Evolutionary conservation across 2,888 invertebrate species (phyloP).

Genomic region (Zeuzera pyrina): DNA sequence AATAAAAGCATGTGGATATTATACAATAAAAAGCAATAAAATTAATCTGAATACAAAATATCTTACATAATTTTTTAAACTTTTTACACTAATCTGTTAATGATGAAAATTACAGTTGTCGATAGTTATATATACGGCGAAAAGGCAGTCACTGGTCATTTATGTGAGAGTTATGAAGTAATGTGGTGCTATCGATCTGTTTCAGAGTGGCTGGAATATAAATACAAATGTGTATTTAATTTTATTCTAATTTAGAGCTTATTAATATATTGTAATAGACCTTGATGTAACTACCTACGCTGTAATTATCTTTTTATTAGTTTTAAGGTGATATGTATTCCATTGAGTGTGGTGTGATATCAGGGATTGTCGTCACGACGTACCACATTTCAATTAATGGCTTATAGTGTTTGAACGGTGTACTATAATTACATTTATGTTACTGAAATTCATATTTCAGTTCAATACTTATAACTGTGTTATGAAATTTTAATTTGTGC

Average conservation of each 20-base stretch:
- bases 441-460: conserved; percentile 52
- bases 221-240: conserved; percentile 58
- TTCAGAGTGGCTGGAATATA: conserved; percentile 51
- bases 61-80: too few relatives aligned
- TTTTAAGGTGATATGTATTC: conserved; percentile 53
- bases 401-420: conserved; percentile 45
- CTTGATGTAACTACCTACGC: conserved; percentile 56
- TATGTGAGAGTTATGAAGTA: conserved; percentile 37
- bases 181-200: conserved; percentile 64
- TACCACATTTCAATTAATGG: conserved; percentile 30
- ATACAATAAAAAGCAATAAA: too few relatives aligned
- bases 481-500: conserved; percentile 59
- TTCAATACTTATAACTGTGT: conserved; percentile 60
- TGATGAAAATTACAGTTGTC: too few relatives aligned
- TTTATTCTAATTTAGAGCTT: conserved; percentile 70
- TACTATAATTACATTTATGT: conserved; percentile 49
- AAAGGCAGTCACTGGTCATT: conserved; percentile 46
- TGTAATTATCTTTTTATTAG: conserved; percentile 66
- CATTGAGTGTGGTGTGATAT: not conserved
- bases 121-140: too few relatives aligned
- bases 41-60: too few relatives aligned
- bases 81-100: too few relatives aligned
- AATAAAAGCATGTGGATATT: too few relatives aligned
- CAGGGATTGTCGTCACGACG: conserved; percentile 21
- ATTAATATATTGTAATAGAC: conserved; percentile 56